phyloP scores from a whole-genome alignment of 2,113 vertebrate genomes.

The Mesitornis unicolor region DNA sequence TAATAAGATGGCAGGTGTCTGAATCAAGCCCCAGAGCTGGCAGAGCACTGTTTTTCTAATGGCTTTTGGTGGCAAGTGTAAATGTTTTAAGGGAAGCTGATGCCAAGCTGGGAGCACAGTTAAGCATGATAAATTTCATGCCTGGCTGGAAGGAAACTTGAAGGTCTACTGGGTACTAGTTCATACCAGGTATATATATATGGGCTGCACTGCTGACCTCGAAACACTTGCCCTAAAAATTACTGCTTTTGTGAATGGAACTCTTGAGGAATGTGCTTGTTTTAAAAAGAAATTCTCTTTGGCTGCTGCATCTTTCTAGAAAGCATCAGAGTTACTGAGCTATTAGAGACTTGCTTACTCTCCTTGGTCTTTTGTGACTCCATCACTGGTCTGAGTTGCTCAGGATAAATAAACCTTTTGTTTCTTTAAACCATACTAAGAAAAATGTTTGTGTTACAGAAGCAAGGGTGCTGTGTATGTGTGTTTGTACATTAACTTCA shows the following conservation, averaged over 20 bases:
- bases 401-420: slow-evolving; percentile 10
- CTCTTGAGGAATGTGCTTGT: slow-evolving; percentile 25
- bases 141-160: not conserved
- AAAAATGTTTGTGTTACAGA: not conserved
- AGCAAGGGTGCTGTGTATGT: not conserved
- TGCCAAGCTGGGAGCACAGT: slow-evolving; percentile 33
- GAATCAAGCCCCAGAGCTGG: slow-evolving; percentile 75
- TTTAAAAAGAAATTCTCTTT: not conserved
- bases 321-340: not conserved
- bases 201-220: not conserved
- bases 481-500: not conserved
- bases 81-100: slow-evolving; percentile 74
- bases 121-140: slow-evolving; percentile 63
- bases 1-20: slow-evolving; percentile 65
- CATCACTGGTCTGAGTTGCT: not conserved
- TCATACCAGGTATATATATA: not conserved
- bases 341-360: not conserved
- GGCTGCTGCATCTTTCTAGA: not conserved
- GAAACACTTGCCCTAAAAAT: slow-evolving; percentile 15
- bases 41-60: slow-evolving; percentile 69
- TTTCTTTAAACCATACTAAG: not conserved
- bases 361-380: not conserved
- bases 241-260: not conserved
- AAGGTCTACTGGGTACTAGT: not conserved
- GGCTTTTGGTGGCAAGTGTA: slow-evolving; percentile 78